phyloP scores from a whole-genome alignment of 2,888 invertebrate species.

The Cosmopolites sordidus region DNA sequence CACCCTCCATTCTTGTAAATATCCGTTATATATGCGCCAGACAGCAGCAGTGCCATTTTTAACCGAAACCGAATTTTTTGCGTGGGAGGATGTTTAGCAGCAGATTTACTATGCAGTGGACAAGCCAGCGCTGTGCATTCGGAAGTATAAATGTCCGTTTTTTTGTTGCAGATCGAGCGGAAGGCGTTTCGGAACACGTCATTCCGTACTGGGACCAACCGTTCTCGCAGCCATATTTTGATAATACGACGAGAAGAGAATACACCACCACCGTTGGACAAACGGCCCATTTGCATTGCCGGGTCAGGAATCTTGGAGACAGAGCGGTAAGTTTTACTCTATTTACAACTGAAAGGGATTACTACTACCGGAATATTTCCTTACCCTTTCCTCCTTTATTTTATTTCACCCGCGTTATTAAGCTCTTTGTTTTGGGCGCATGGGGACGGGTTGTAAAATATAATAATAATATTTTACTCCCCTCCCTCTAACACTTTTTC shows the following conservation, averaged over 20 bases:
- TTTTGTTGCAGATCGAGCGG: slow-evolving; percentile 41
- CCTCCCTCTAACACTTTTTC: too few relatives aligned
- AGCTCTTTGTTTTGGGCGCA: background rate
- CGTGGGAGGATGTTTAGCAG: slow-evolving; percentile 6
- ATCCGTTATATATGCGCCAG: too few relatives aligned
- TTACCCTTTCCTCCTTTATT: slow-evolving; percentile 1
- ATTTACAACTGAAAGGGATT: slow-evolving; percentile 45
- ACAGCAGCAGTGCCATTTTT: slow-evolving; percentile 5
- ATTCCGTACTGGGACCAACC: slow-evolving; percentile 57
- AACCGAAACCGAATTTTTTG: slow-evolving; percentile 6
- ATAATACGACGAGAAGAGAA: slow-evolving; percentile 79
- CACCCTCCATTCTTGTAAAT: too few relatives aligned
- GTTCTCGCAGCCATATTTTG: slow-evolving; percentile 83
- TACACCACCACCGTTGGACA: slow-evolving; percentile 84
- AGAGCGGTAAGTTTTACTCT: slow-evolving; percentile 67
- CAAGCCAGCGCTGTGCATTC: slow-evolving; percentile 13
- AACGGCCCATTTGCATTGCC: slow-evolving; percentile 78
- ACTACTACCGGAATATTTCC: slow-evolving; percentile 55
- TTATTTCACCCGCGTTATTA: slow-evolving; percentile 1
- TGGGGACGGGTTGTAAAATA: background rate
- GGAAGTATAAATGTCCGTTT: slow-evolving; percentile 14
- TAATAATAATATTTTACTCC: background rate
- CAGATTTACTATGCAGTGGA: slow-evolving; percentile 17
- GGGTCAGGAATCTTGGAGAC: slow-evolving; percentile 82
- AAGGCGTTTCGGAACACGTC: slow-evolving; percentile 41